Evolutionary conservation across 30 jellyfish, hydroid and myxozoan genomes (phyloP), one percentile per base, ranked within the genome.

Genomic region (Phacellophora camtschatica): DNA sequence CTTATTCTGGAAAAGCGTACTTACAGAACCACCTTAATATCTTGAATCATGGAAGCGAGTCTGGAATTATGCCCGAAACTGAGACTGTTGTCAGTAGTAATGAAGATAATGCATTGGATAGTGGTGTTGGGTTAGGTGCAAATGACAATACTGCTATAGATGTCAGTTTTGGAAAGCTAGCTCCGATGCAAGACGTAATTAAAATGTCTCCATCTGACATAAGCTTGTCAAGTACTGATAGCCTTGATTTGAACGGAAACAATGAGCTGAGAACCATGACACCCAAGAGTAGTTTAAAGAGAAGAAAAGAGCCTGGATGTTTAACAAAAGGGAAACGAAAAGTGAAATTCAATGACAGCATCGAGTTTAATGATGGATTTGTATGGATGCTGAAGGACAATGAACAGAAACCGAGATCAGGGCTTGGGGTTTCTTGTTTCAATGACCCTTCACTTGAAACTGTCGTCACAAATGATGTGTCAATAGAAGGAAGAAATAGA

Each of bases 351-450:
- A 85, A 95, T 42, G 30, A 32, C 19, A 90, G 98, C 56, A 84
- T 90, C 9, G 91, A 90, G 53, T 90, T 74, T 63, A 78, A 90
- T 55, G 98, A 90, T 90, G 98, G 98, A 4, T 71, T 84, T 63
- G 66, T 71, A 29, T 70, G 88, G 95, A 31, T 73, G 82, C 25
- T 80, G 84, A 80, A 80, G 29, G 91, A 80, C 37, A 80, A 51
- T 46, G 91, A 80, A 29, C 83, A 64, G 37, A 80, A 80, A 34
- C 91, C 91, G 35, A 23, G 41, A 30, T 13, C 13, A 12, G 79
- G 74, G 28, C 5, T 1, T 15, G 23, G 39, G 0, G 27, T 27
- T 23, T 27, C 61, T 13, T 3, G 61, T 27, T 46, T 46, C 24
- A 46, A 46, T 10, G 20, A 29, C 29, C 61, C 61, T 16, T 0